A percentile compares a stretch with the other conserved stretches of the same genome.
These are phyloP conservation scores for Eonycteris spelaea DNA, from an alignment of 2,113 vertebrate species.

Conservation along the genomic window DNA sequence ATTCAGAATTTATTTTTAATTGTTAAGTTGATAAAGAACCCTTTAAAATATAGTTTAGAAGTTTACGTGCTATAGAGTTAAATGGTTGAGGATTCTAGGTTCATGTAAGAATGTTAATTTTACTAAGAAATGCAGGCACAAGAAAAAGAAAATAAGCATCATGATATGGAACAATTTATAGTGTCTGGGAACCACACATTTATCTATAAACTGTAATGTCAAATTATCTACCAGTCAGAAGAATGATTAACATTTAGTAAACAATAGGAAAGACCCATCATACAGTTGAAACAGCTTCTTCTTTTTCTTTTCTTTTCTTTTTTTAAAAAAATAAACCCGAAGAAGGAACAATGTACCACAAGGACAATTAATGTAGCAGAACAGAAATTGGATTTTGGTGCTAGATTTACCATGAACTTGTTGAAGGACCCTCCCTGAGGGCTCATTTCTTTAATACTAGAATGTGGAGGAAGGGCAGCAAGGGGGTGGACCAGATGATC, in stretches of 20 bases:
- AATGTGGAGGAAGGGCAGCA: neutral
- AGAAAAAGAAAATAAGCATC: neutral
- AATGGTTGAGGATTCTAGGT: neutral
- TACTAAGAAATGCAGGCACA: neutral
- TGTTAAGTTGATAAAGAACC: neutral
- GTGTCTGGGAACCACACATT: neutral
- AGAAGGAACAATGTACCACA: neutral
- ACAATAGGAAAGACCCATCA: neutral
- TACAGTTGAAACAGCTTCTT: neutral
- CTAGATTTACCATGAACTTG: neutral
- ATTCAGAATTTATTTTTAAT: conserved; percentile 19
- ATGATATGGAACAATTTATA: neutral
- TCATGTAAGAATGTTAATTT: neutral
- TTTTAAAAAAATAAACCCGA: neutral
- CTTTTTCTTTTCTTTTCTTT: neutral
- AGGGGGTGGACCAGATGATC: conserved; percentile 16
- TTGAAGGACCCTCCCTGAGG: neutral
- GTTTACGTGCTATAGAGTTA: neutral
- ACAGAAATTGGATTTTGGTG: neutral
- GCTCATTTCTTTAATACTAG: neutral
- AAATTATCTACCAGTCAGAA: neutral
- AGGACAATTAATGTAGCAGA: neutral
- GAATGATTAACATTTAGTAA: neutral
- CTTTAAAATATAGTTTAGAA: neutral
- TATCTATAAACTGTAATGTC: neutral